Evolutionary conservation across 1,140 invertebrate genomes (phyloP), one percentile per base, ranked within the genome.

Genomic region (Whitmania pigra): DNA sequence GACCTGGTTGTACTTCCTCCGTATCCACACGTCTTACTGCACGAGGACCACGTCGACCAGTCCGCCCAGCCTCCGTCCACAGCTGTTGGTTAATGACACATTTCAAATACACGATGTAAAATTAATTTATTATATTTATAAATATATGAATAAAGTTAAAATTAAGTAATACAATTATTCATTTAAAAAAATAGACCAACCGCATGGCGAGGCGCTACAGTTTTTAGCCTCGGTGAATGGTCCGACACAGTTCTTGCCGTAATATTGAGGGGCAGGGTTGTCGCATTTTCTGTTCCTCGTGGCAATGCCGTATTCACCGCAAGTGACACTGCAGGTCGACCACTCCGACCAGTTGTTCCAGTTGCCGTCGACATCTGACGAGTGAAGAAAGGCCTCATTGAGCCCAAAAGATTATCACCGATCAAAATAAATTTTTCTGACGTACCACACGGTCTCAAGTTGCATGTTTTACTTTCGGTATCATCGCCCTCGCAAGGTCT

Each of bases 401-500:
- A 49, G 15, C 13, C 43, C 43, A 49, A 49, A 17, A 7, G 43
- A 49, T 49, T 49, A 17, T 1, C 9, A 49, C 43, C 13, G 43
- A 36, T 36, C 31, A 4, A 49, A 49, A 49, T 13, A 49, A n/a
- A 49, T 49, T 49, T 4, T 13, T 15, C 15, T 11, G 43, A 17
- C 43, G 2, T 17, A 49, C 43, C 43, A 17, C 43, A 49, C 13
- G 43, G 69, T 54, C 69, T 53, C 6, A 25, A 7, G 53, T 27
- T 49, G 36, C 22, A 53, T 18, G 25, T 15, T 49, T 49, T 54
- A 36, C 36, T 73, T 75, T 67, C 73, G 54, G 36, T 69, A n/a
- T 43, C 69, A 7, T 71, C 57, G 11, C 75, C 76, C 6, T 43
- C 54, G 75, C 84, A 86, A 57, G 76, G 73, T 13, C 81, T 79